Evolutionary conservation across 64 coral and sea anemone species (phyloP), one percentile per base, ranked within the genome.

Genomic region (Exaiptasia diaphana): DNA sequence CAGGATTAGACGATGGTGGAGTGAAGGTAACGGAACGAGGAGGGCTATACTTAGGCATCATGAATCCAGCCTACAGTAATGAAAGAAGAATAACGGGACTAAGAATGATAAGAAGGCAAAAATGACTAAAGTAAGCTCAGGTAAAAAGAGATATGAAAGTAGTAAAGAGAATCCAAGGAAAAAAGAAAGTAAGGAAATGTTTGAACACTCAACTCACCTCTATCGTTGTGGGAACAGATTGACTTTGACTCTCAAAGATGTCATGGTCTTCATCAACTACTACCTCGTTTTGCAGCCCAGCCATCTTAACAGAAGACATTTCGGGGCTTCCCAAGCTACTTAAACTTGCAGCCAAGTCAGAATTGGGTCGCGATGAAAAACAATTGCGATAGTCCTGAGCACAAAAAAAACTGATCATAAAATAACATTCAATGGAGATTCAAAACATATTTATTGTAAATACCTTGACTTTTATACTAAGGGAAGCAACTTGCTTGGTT

Each of bases 311-410:
- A 36, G 32, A 35, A 4, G 61, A 65, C 8, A 94, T 39, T 5
- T 94, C 91, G 20, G 82, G 59, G 41, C 91, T 89, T 15, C 91
- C 91, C 2, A 94, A 68, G 17, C 91, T 94, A 20, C 78, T 85
- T 14, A 94, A 60, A 37, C 91, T 94, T 0, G 91, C 57, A 9
- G 90, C 82, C 21, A 94, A 32, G n/a, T 94, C 91, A 12, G 91
- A 94, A 53, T 74, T 94, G 4, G 91, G 91, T 18, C 81, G 80
- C 0, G 91, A 94, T 23, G 91, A 94, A 73, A 94, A 94, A 55
- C 91, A 94, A 21, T 90, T 94, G n/a, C 91, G 86, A 21, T 94
- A 94, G 74, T 94, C 91, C 91, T 94, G n/a, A 27, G 62, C 39
- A 3, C 24, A 32, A 30, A 25, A 73, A 14, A 0, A 40, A 11